Percentiles rank a stretch among this genome's conserved stretches.
phyloP scores from a whole-genome alignment of 2,888 invertebrate genomes.

The Sycophila texana region DNA sequence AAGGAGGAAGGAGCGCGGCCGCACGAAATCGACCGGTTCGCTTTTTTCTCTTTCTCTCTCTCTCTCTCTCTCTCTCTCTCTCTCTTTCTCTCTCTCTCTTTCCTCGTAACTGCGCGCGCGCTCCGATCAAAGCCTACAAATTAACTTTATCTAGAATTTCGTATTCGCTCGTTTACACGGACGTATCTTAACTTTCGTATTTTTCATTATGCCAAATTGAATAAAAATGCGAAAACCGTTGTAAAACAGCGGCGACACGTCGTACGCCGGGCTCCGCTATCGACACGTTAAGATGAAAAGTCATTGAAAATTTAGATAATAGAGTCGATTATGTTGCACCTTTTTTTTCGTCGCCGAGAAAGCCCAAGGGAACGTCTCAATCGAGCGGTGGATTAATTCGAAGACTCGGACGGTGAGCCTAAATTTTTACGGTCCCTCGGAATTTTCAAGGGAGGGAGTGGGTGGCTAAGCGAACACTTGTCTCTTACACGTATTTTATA shows the following conservation, averaged over 20 bases:
- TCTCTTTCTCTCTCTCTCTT: too few relatives aligned
- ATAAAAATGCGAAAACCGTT: not conserved
- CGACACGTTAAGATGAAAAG: not conserved
- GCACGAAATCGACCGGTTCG: too few relatives aligned
- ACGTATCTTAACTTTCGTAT: not conserved
- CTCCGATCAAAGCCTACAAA: not conserved
- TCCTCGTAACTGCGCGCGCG: too few relatives aligned
- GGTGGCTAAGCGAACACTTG: conserved; percentile 34
- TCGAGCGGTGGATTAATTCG: conserved; percentile 43
- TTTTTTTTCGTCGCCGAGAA: conserved; percentile 54
- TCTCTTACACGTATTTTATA: not conserved
- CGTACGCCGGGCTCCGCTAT: too few relatives aligned
- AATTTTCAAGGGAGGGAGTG: conserved; percentile 48
- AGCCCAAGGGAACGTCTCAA: conserved; percentile 50
- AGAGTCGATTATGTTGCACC: conserved; percentile 7
- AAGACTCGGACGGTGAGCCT: not conserved
- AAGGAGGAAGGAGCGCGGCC: too few relatives aligned
- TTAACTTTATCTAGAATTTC: conserved; percentile 31
- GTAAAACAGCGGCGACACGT: not conserved
- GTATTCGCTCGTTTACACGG: conserved; percentile 12
- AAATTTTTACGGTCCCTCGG: conserved; percentile 50
- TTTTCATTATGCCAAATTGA: not conserved
- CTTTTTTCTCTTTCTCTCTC: too few relatives aligned
- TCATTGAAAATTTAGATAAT: conserved; percentile 35
- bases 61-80: too few relatives aligned